These are phyloP conservation scores for Archegozetes longisetosus DNA, from an alignment of 1,140 invertebrate genomes.

Conservation along the genomic window DNA sequence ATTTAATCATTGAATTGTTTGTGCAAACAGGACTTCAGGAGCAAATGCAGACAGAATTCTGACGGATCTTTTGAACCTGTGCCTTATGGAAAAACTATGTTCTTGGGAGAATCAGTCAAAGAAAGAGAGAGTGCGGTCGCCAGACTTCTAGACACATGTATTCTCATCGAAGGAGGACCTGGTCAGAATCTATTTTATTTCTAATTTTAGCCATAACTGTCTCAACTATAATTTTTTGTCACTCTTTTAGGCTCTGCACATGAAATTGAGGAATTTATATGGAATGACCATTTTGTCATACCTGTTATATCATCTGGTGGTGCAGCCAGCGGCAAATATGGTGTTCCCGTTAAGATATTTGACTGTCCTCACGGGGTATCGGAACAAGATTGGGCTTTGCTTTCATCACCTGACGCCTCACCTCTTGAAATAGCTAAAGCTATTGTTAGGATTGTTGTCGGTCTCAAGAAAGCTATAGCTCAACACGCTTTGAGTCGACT, in stretches of 20 bases:
- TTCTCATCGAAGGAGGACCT: slow-evolving; percentile 28
- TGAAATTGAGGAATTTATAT: slow-evolving; percentile 30
- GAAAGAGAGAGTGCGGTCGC: slow-evolving; percentile 28
- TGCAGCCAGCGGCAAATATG: slow-evolving; percentile 27
- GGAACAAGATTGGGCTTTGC: slow-evolving; percentile 24
- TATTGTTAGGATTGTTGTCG: slow-evolving; percentile 24
- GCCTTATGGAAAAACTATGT: slow-evolving; percentile 28
- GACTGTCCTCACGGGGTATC: slow-evolving; percentile 26
- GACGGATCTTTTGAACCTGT: slow-evolving; percentile 28
- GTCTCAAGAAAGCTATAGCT: slow-evolving; percentile 19
- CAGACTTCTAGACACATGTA: slow-evolving; percentile 27
- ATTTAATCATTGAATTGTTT: slow-evolving; percentile 10
- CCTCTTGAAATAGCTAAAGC: slow-evolving; percentile 25
- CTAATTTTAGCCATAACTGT: too few relatives aligned
- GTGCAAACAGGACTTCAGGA: slow-evolving; percentile 10
- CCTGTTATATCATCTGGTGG: slow-evolving; percentile 27
- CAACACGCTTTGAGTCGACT: slow-evolving; percentile 15
- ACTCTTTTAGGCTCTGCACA: slow-evolving; percentile 24
- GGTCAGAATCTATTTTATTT: slow-evolving; percentile 1
- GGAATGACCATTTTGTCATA: slow-evolving; percentile 31
- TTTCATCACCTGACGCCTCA: slow-evolving; percentile 22
- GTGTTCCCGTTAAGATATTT: slow-evolving; percentile 28
- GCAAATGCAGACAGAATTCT: slow-evolving; percentile 23
- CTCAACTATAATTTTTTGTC: too few relatives aligned
- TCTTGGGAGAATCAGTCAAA: slow-evolving; percentile 27